Evolutionary conservation across 2,113 vertebrate species (phyloP).

Genomic region (Shinisaurus crocodilurus): DNA sequence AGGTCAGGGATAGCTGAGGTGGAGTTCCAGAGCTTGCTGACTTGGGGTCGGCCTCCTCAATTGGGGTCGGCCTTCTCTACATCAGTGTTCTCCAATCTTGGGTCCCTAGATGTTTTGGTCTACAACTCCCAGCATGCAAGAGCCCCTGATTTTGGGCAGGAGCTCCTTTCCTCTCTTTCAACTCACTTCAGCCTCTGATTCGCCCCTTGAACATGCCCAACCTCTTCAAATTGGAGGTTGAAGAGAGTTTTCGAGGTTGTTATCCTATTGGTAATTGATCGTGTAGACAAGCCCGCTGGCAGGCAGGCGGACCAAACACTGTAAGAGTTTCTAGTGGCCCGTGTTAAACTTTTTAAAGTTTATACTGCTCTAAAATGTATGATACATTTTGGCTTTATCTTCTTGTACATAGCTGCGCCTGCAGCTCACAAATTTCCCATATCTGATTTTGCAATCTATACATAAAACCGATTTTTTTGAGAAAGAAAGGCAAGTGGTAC

Average conservation of each 20-base stretch:
- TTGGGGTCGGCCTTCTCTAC: not conserved
- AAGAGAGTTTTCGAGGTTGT: not conserved
- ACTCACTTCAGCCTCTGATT: not conserved
- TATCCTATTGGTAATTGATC: not conserved
- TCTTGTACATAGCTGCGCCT: not conserved
- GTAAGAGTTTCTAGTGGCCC: not conserved
- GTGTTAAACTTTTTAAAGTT: not conserved
- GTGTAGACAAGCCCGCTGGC: not conserved
- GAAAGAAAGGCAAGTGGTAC: not conserved
- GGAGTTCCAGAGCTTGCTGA: not conserved
- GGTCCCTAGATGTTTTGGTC: too few relatives aligned
- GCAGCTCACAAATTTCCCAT: not conserved
- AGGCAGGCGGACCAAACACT: not conserved
- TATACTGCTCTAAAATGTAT: not conserved
- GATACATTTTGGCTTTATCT: not conserved
- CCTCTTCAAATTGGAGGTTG: not conserved
- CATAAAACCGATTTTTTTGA: not conserved
- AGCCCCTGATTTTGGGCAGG: not conserved
- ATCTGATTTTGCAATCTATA: not conserved
- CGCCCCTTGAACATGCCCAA: not conserved
- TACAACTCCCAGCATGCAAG: too few relatives aligned
- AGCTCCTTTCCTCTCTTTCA: conserved; percentile 1
- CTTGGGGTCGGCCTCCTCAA: not conserved
- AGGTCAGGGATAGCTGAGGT: not conserved
- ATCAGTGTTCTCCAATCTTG: too few relatives aligned